Base-by-base conservation (phyloP, 1,140 invertebrate species). In the Saccostrea glomerata region DNA sequence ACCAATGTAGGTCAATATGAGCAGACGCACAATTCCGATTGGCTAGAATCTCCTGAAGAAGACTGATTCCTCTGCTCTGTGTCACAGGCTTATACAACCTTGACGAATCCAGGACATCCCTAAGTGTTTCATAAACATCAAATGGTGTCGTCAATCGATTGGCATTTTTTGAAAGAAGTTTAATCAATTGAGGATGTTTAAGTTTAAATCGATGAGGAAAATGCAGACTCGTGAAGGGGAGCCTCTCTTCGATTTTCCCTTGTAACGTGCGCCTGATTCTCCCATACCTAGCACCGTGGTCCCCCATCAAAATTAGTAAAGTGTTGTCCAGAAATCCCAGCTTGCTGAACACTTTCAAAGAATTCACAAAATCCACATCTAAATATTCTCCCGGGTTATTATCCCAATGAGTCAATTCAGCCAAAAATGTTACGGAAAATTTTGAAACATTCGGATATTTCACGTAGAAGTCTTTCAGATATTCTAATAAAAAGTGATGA, bases 351-450 rank as follows among this genome's bases (percentile, higher is more conserved):
- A 82, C 89, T 17, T 87, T 82, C 4, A 95, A 86, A 70, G 97
- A 97, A 0, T 96, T 94, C 2, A 96, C 94, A 0, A 98, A 93
- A 93, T 98, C 98, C 0, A 97, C 95, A 93, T 99, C 98, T 0
- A 97, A 97, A 0, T 96, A 96, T 40, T 97, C 96, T 36, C 98
- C 96, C 87, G 97, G 95, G 94, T 98, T 98, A 91, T 97, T 97
- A 86, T 97, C 97, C 92, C 98, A 97, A 91, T 99, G 98, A 0
- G 97, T 98, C n/a, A 99, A 96, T 93, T 98, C 98, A 0, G 97
- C 97, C 92, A 98, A 97, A 95, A 99, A 98, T 7, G 97, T 97
- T 93, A 99, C 98, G 0, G 96, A 95, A 94, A 98, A 99, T 91
- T 97, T 97, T 5, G 97, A 97, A 84, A 96, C 96, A 82, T 91